Conservation (phyloP, 2,888 invertebrate species). For the Andrena praecox region DNA sequence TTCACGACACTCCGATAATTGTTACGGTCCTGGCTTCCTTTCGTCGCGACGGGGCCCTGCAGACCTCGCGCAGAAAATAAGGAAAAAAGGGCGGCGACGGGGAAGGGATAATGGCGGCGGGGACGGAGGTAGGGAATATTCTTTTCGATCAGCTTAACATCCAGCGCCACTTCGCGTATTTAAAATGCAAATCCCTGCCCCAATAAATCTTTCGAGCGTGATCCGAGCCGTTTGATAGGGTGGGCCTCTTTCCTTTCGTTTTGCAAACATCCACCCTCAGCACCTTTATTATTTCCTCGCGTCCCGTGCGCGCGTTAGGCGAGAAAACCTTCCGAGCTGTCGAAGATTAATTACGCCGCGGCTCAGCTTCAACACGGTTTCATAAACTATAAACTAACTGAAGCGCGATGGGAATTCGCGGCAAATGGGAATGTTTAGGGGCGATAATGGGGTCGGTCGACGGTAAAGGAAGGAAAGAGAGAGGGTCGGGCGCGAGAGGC, state of each 20-base stretch:
- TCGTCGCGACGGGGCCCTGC: conserved; percentile 8
- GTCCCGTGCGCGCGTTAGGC: background rate
- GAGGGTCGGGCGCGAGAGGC: background rate
- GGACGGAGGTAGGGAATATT: conserved; percentile 55
- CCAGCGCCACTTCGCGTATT: conserved; percentile 74
- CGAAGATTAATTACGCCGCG: background rate
- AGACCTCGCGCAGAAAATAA: conserved; percentile 15
- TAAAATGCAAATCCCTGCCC: conserved; percentile 80
- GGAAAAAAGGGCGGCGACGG: conserved; percentile 21
- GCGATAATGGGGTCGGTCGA: no score
- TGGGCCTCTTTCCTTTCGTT: conserved; percentile 23
- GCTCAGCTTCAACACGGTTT: background rate
- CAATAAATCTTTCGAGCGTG: conserved; percentile 79
- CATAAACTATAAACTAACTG: no score
- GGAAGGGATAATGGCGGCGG: conserved; percentile 54
- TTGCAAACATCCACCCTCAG: conserved; percentile 35
- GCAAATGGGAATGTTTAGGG: no score
- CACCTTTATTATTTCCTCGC: conserved; percentile 20
- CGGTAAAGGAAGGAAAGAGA: background rate
- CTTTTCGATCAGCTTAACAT: conserved; percentile 67
- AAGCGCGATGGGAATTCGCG: no score
- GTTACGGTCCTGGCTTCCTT: conserved; percentile 18
- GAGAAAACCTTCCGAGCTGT: background rate
- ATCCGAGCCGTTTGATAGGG: conserved; percentile 58
- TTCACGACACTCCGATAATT: conserved; percentile 17